These are phyloP conservation scores for Alces alces DNA, from an alignment of 2,113 vertebrate genomes.

Conservation along the genomic window DNA sequence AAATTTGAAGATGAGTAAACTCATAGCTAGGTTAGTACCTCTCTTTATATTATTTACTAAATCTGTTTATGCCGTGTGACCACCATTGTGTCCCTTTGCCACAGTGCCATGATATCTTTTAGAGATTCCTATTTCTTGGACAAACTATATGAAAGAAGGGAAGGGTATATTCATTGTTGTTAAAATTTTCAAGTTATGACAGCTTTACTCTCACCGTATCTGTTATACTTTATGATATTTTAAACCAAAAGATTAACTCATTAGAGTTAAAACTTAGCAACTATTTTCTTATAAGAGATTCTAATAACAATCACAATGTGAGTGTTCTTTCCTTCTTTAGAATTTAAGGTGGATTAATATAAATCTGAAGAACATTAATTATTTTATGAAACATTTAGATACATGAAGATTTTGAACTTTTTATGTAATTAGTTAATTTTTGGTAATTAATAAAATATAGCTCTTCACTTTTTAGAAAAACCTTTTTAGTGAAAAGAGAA, in stretches of 20 bases:
- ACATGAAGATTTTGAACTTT: slow-evolving; percentile 42
- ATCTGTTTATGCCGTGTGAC: background rate
- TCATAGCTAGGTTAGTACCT: background rate
- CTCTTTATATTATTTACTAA: background rate
- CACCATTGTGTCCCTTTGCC: background rate
- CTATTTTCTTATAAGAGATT: background rate
- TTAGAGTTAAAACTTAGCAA: slow-evolving; percentile 13
- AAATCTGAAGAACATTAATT: slow-evolving; percentile 24
- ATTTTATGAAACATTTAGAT: slow-evolving; percentile 51
- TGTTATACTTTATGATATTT: background rate
- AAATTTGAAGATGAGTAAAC: background rate
- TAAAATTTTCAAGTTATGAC: background rate
- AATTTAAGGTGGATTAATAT: slow-evolving; percentile 12
- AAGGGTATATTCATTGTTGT: background rate
- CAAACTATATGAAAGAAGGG: background rate
- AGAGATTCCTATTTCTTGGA: background rate
- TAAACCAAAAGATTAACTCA: background rate
- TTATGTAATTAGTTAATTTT: slow-evolving; percentile 56
- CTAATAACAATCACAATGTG: background rate
- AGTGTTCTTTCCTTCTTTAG: background rate
- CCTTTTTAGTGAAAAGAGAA: slow-evolving; percentile 35
- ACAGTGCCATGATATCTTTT: background rate
- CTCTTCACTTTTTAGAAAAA: slow-evolving; percentile 14
- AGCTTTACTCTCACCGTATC: background rate
- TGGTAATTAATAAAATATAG: slow-evolving; percentile 44